Percentiles rank a stretch among this genome's conserved stretches.
phyloP scores from a whole-genome alignment of 2,888 invertebrate genomes.

The Napeogenes inachia region DNA sequence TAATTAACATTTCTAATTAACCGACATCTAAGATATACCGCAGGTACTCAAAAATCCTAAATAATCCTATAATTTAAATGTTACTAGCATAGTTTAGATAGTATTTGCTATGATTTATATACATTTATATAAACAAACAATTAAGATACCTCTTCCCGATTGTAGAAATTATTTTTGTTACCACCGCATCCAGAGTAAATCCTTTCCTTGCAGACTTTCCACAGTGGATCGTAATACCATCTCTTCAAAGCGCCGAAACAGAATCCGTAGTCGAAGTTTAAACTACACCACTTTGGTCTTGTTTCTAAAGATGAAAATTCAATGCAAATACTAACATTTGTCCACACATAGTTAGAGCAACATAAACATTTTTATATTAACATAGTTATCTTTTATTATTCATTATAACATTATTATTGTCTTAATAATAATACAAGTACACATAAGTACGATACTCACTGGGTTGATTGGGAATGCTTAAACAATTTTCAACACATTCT shows the following conservation, averaged over 20 bases:
- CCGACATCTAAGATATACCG: too few species aligned
- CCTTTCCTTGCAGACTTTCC: conserved; percentile 58
- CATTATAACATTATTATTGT: background rate
- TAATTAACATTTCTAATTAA: too few species aligned
- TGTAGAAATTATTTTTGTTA: conserved; percentile 64
- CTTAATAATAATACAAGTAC: background rate
- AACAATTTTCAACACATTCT: conserved; percentile 44
- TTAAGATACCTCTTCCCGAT: conserved; percentile 44
- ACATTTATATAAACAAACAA: background rate
- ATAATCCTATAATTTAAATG: too few species aligned
- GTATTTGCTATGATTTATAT: conserved; percentile 1
- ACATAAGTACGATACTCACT: conserved; percentile 38
- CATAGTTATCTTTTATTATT: background rate
- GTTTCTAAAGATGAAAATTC: conserved; percentile 23
- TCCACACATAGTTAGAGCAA: too few species aligned
- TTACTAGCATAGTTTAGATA: too few species aligned
- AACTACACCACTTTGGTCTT: conserved; percentile 50
- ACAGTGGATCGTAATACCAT: conserved; percentile 54
- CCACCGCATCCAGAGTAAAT: conserved; percentile 69
- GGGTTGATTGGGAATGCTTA: conserved; percentile 35
- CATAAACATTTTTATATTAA: too few species aligned
- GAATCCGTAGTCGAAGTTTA: conserved; percentile 63
- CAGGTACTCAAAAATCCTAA: too few species aligned
- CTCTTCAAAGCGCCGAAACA: conserved; percentile 56
- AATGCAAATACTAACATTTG: too few species aligned